Conservation (phyloP, 1,140 invertebrate species). For the Drusus annulatus region DNA sequence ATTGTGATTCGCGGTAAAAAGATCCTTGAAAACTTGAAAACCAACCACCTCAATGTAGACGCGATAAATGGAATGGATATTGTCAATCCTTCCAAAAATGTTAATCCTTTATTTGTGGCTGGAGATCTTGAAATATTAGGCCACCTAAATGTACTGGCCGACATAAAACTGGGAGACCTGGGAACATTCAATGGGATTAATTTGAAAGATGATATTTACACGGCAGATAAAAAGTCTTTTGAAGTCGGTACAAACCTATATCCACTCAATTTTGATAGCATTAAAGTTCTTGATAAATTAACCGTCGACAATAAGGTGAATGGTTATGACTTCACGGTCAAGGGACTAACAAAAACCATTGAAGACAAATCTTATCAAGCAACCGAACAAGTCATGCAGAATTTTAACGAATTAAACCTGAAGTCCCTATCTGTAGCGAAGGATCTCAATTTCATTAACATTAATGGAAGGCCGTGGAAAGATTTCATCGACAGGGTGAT, state of each 20-base stretch:
- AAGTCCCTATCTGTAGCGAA: slow-evolving; percentile 41
- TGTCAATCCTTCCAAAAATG: slow-evolving; percentile 8
- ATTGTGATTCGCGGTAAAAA: slow-evolving; percentile 52
- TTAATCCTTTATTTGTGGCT: slow-evolving; percentile 32
- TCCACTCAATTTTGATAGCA: slow-evolving; percentile 56
- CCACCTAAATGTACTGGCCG: slow-evolving; percentile 49
- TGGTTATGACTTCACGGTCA: slow-evolving; percentile 50
- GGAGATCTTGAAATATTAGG: slow-evolving; percentile 49
- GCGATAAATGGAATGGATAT: slow-evolving; percentile 54
- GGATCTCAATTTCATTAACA: slow-evolving; percentile 60
- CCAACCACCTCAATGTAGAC: slow-evolving; percentile 56
- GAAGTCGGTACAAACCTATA: not conserved
- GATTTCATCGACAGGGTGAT: slow-evolving; percentile 64
- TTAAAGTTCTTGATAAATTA: slow-evolving; percentile 57
- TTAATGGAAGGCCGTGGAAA: slow-evolving; percentile 64
- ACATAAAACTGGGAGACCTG: slow-evolving; percentile 44
- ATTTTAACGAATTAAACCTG: slow-evolving; percentile 26
- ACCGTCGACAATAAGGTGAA: slow-evolving; percentile 56
- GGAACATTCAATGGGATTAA: slow-evolving; percentile 54
- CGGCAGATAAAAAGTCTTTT: slow-evolving; percentile 15
- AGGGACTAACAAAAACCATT: slow-evolving; percentile 40
- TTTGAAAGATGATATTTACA: slow-evolving; percentile 54
- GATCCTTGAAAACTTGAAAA: slow-evolving; percentile 54
- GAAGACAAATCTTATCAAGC: slow-evolving; percentile 33
- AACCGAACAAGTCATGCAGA: not conserved